Evolutionary conservation across 2,888 invertebrate genomes (phyloP), one percentile per base, ranked within the genome.

Genomic region (Latrodectus elegans): DNA sequence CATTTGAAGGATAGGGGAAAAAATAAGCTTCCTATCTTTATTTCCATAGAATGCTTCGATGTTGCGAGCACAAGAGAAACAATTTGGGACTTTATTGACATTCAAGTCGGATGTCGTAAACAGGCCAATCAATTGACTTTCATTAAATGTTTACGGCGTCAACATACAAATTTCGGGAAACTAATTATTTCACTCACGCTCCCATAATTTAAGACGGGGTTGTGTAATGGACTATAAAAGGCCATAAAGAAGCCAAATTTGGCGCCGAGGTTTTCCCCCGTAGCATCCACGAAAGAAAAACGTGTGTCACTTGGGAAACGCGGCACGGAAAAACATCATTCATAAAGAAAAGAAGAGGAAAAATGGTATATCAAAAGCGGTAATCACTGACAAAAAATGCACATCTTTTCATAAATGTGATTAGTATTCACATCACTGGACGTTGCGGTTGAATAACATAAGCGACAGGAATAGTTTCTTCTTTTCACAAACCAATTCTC

Each of bases 111-210:
- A n/a, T 38, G 26, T 14, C 53, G 22, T 74, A 55, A 74, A 22
- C 68, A 52, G 67, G 14, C 67, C 53, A 77, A 77, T 77, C 77
- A 77, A 68, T 77, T 67, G 53, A 51, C 53, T 22, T 52, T 53
- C 67, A 70, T 77, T 77, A 68, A 11, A 26, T 14, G 60, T 65
- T 17, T 38, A 17, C 68, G 38, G 68, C 77, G 68, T 77, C 77
- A 68, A 77, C 68, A 15, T 26, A 38, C 77, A 77, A 76, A 77
- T 77, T 67, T 14, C 53, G 22, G 11, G 53, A 12, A 38, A 51
- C 64, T 80, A 72, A 80, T 60, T 72, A 80, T 80, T 80, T 72
- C 49, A 60, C 71, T 80, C 80, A 80, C 80, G 80, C 55, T 12
- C 53, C 22, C 73, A 73, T 17, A 17, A 51, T 52, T 52, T 51